Conservation (phyloP, 2,797 vertebrate species). For the Craterocephalus amniculus region DNA sequence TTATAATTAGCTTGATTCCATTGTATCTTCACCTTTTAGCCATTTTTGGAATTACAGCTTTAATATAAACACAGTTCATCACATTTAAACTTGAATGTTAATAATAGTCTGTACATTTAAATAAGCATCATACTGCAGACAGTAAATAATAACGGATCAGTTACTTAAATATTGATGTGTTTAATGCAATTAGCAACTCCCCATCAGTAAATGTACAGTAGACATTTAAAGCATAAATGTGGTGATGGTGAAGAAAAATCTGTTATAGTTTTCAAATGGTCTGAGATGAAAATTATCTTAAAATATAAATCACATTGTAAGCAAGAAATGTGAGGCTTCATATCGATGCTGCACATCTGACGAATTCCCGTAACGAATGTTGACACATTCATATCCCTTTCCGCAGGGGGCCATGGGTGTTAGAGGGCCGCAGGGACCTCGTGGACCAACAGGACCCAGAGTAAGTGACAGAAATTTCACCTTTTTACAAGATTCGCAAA, state of each 20-base stretch:
- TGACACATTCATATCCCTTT: conserved; percentile 26
- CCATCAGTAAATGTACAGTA: too few species aligned
- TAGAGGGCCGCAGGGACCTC: conserved; percentile 90
- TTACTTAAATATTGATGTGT: not conserved
- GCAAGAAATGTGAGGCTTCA: not conserved
- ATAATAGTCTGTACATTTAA: not conserved
- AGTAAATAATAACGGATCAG: not conserved
- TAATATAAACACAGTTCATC: too few species aligned
- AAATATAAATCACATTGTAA: not conserved
- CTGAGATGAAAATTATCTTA: not conserved
- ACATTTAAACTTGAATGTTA: not conserved
- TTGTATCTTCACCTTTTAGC: too few species aligned
- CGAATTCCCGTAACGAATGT: not conserved
- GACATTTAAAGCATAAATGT: not conserved
- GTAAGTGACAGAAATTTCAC: conserved; percentile 80
- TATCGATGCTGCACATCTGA: not conserved
- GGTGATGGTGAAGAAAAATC: not conserved
- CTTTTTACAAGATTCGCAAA: conserved; percentile 1
- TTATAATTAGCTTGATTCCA: too few species aligned
- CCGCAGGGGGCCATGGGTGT: conserved; percentile 91
- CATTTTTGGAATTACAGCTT: too few species aligned
- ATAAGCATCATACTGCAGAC: not conserved
- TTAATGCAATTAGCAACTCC: not conserved
- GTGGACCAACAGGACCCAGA: conserved; percentile 88
- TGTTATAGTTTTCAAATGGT: not conserved